phyloP scores from a whole-genome alignment of 2,113 vertebrate species.

The Gallinago undulata region DNA sequence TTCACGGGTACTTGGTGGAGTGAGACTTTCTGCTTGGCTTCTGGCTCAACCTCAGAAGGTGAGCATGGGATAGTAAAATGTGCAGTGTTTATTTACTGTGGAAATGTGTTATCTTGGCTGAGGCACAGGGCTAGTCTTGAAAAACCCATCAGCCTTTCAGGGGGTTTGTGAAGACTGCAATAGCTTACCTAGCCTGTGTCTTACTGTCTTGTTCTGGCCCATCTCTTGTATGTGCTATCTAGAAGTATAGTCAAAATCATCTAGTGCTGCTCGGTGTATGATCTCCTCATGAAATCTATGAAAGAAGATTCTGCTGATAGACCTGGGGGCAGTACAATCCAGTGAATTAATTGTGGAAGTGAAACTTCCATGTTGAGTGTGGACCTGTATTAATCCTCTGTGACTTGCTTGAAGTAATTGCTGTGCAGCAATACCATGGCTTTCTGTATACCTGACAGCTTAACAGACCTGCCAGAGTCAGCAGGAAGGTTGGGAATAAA shows the following conservation, averaged over 20 bases:
- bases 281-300: not conserved
- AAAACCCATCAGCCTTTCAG: not conserved
- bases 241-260: not conserved
- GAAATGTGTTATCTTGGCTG: not conserved
- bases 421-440: rapidly evolving
- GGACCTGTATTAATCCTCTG: not conserved
- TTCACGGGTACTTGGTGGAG: not conserved
- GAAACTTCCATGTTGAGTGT: not conserved
- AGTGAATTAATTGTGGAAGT: not conserved
- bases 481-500: not conserved
- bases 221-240: not conserved
- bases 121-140: not conserved
- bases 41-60: not conserved
- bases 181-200: not conserved
- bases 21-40: not conserved
- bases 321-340: not conserved
- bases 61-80: not conserved
- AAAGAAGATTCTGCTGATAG: not conserved
- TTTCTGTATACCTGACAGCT: not conserved
- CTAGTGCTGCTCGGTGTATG: not conserved
- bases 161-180: not conserved
- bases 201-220: not conserved
- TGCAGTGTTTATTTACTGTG: not conserved
- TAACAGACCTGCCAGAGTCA: not conserved
- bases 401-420: not conserved